Evolutionary conservation across 2,888 invertebrate genomes (phyloP).

Genomic region (Volucella bombylans): DNA sequence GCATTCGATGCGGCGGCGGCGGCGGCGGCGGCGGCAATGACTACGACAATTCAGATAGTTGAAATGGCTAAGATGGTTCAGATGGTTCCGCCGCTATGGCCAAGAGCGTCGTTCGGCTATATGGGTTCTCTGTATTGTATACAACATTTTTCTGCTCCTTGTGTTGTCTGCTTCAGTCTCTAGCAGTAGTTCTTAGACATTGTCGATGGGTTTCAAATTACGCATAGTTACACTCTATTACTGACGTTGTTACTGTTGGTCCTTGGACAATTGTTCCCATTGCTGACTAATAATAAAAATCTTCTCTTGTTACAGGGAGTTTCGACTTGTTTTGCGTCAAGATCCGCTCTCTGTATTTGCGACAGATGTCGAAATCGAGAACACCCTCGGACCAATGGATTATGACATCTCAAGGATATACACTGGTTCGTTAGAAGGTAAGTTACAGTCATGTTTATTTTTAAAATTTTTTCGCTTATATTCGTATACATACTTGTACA

Average conservation of each 20-base stretch:
- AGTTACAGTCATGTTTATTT: conserved; percentile 72
- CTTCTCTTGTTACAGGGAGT: conserved; percentile 85
- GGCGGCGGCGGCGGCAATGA: conserved; percentile 15
- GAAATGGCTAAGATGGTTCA: not conserved
- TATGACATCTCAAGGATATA: conserved; percentile 90
- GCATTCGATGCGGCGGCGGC: conserved; percentile 21
- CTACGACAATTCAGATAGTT: not conserved
- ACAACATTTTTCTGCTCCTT: not conserved
- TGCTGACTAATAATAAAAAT: conserved; percentile 42
- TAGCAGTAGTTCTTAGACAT: conserved; percentile 17
- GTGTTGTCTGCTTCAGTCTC: conserved; percentile 7
- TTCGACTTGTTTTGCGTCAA: conserved; percentile 88
- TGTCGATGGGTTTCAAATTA: conserved; percentile 49
- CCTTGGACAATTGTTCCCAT: conserved; percentile 48
- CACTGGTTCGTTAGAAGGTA: conserved; percentile 91
- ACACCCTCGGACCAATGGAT: conserved; percentile 86
- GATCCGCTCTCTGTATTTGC: conserved; percentile 89
- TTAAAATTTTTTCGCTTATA: not conserved
- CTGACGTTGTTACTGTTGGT: not conserved
- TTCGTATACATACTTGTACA: not conserved
- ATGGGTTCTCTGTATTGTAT: not conserved
- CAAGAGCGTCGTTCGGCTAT: not conserved
- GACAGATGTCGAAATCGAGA: conserved; percentile 90
- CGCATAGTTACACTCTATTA: conserved; percentile 4
- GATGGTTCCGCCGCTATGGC: conserved; percentile 15